Evolutionary conservation across 2,797 vertebrate genomes (phyloP).

Genomic region (Macrochelys suwanniensis): DNA sequence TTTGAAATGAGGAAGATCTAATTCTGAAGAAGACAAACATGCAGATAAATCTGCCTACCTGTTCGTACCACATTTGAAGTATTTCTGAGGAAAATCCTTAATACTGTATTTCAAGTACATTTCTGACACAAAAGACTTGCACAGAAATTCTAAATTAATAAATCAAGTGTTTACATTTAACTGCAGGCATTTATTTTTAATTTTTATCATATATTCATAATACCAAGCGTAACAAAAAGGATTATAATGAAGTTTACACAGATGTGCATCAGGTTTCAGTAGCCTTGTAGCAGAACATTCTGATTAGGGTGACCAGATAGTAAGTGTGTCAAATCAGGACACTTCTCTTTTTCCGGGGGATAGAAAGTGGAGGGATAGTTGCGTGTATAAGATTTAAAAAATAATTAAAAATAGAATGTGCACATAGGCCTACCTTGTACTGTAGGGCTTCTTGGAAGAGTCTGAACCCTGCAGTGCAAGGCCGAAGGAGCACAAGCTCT

Average conservation of each 20-base stretch:
- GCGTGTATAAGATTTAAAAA: background rate
- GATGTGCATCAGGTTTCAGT: background rate
- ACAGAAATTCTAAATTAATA: background rate
- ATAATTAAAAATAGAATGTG: background rate
- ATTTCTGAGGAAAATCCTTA: background rate
- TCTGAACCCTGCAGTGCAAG: background rate
- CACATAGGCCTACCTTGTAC: background rate
- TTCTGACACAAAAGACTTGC: background rate
- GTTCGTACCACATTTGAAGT: conserved; percentile 4
- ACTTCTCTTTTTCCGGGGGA: background rate
- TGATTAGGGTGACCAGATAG: background rate
- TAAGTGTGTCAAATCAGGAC: background rate
- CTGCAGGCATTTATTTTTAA: background rate
- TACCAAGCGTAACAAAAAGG: background rate
- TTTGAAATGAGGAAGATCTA: background rate
- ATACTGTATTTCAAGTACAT: background rate
- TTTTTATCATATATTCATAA: background rate
- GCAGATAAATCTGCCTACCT: background rate
- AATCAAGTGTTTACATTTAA: conserved; percentile 20
- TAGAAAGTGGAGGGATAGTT: background rate
- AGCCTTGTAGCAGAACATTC: background rate
- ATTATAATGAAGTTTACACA: background rate
- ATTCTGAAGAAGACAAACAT: conserved; percentile 24
- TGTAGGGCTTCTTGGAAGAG: background rate
- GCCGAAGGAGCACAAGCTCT: background rate